These are phyloP conservation scores for Harmothoe impar DNA, from an alignment of 2,888 invertebrate species.

Conservation along the genomic window DNA sequence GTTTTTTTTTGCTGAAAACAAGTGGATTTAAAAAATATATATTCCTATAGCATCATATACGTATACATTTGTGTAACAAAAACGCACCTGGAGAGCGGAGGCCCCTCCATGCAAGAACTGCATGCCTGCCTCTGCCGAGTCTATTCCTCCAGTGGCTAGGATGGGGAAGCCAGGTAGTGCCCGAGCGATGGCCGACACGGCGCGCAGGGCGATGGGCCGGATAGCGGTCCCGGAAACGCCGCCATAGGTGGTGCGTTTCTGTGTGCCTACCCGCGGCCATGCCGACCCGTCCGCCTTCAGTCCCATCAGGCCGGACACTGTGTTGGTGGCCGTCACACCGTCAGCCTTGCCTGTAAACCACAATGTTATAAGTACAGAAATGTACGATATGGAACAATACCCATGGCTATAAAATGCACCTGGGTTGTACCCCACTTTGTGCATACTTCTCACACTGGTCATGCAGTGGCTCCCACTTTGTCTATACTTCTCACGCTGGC, in stretches of 20 bases:
- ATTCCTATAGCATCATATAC: too few relatives aligned
- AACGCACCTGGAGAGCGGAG: conserved; percentile 92
- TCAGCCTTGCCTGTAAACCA: conserved; percentile 90
- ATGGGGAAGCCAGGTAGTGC: conserved; percentile 94
- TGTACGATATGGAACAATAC: conserved; percentile 29
- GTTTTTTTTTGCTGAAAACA: too few relatives aligned
- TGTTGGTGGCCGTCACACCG: conserved; percentile 98
- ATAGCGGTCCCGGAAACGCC: conserved; percentile 97
- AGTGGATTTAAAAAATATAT: too few relatives aligned
- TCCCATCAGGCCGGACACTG: conserved; percentile 96
- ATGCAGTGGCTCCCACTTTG: too few relatives aligned
- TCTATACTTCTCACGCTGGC: too few relatives aligned
- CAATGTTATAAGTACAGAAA: background rate
- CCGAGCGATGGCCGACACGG: conserved; percentile 93
- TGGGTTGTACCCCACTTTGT: background rate
- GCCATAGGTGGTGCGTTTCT: conserved; percentile 94
- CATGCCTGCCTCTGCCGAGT: conserved; percentile 96
- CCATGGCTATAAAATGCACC: too few relatives aligned
- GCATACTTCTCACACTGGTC: background rate
- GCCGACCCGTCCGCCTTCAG: conserved; percentile 91
- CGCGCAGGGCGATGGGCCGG: conserved; percentile 95
- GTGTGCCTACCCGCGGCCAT: conserved; percentile 94
- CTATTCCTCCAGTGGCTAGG: conserved; percentile 97
- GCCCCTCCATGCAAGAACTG: conserved; percentile 98
- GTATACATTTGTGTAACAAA: too few relatives aligned